Base-by-base conservation (phyloP, 2,113 vertebrate genomes). In the Smithornis capensis region DNA sequence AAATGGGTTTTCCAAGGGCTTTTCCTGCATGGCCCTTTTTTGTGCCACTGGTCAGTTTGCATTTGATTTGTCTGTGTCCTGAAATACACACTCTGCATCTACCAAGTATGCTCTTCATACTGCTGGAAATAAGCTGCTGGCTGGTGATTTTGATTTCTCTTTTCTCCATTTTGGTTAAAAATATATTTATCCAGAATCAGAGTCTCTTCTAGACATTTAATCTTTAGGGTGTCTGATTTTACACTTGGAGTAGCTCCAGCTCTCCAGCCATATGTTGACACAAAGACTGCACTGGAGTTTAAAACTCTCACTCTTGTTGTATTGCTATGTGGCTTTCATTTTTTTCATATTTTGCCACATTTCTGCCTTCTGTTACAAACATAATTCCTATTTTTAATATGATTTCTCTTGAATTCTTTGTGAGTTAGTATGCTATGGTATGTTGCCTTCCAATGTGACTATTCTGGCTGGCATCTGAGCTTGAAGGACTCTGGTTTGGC, bases 211-310 rank as follows among this genome's bases (percentile, higher is more conserved):
- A 92, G 53, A 94, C 57, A 28, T 91, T 70, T 79, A 57, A 28
- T 89, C 73, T 92, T 88, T 42, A 60, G 57, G 38, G 35, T 75
- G 70, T 82, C 84, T 94, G 84, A 71, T 79, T 92, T 91, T 82
- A 76, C 74, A 79, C 56, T 78, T 50, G 18, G 70, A 62, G 62
- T 49, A 68, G 84, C 73, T 95, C 56, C 81, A 86, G 45, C 59
- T 95, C 83, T 70, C 77, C 47, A 82, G 78, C 84, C 70, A 87
- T 82, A 91, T 87, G 81, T 91, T 87, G 84, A 49, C 84, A 84
- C 29, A 0, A 9, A 62, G 76, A 64, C 25, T 89, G 25, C 62
- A 35, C 8, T 55, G 68, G 84, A 82, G 69, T 68, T 96, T 82
- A 45, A 91, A 96, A 78, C 53, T 44, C 73, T 78, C 62, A 33